Conservation (phyloP, 2,888 invertebrate genomes). For the Scaptomyza reducta region DNA sequence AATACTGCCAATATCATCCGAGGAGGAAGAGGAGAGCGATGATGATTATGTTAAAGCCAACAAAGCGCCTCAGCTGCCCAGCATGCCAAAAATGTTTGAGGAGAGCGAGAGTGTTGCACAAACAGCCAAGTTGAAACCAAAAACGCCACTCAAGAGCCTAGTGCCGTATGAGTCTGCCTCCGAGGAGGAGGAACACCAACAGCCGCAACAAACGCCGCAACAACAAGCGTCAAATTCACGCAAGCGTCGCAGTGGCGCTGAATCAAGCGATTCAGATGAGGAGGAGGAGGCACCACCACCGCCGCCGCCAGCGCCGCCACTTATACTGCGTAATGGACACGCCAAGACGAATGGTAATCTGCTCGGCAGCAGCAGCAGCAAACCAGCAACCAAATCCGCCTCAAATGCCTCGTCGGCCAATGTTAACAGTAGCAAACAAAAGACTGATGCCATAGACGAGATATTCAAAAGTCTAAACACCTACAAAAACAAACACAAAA, state of each 20-base stretch:
- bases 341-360: conserved; percentile 53
- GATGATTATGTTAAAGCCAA: conserved; percentile 61
- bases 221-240: conserved; percentile 51
- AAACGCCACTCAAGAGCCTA: conserved; percentile 82
- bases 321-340: conserved; percentile 53
- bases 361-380: conserved; percentile 7
- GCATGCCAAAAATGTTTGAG: conserved; percentile 82
- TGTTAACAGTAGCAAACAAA: conserved; percentile 65
- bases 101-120: conserved; percentile 41
- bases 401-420: conserved; percentile 59
- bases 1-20: conserved; percentile 71
- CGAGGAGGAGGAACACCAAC: conserved; percentile 77
- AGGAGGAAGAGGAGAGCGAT: conserved; percentile 59
- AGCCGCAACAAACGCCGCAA: conserved; percentile 14
- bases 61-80: conserved; percentile 79
- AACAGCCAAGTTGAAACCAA: conserved; percentile 64
- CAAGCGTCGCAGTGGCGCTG: conserved; percentile 66
- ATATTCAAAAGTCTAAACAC: conserved; percentile 73
- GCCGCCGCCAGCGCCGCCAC: conserved; percentile 5
- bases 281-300: conserved; percentile 43
- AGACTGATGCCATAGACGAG: conserved; percentile 81
- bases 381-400: conserved; percentile 42
- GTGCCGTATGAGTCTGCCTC: conserved; percentile 88
- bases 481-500: conserved; percentile 50
- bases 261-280: conserved; percentile 60